Base-by-base conservation (phyloP, 2,888 invertebrate species). In the Callyntrura guangdongensis region DNA sequence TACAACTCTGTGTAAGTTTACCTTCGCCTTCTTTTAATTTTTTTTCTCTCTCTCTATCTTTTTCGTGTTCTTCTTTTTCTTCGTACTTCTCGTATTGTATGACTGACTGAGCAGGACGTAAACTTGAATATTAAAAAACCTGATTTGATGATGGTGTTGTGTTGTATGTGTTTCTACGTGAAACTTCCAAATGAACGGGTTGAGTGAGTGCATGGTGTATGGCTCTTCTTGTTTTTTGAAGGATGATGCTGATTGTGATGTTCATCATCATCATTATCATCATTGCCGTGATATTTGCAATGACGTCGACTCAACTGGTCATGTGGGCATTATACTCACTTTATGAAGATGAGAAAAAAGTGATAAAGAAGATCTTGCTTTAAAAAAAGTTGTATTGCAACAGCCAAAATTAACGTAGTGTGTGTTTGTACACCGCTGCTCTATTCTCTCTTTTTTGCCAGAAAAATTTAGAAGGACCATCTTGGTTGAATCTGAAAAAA, bases 51-150 rank as follows among this genome's bases (percentile, higher is more conserved):
- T 81, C 56, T 56, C 11, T 61, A 81, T 53, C 53, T 61, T 82
- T 47, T 14, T 72, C 61, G 53, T 36, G 53, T 84, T 64, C 47
- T 83, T 83, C 56, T 56, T 74, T 27, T 74, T 12, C 47, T 53
- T 77, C 20, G 20, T 81, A 27, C 27, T 6, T 27, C 20, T 36
- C 20, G 25, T 64, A 36, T n/a, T n/a, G n/a, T 67, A 85, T 74
- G 74, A 74, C 74, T 85, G 86, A 87, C 25, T 87, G 53, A 87
- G 67, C 64, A 87, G 36, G 27, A 69, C 53, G 56, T 36, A 81
- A 87, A 81, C 67, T 67, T 87, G 81, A 87, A 79, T 81, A 56
- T 69, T 59, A 53, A 81, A 84, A 87, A 87, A 87, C 87, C 81
- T 87, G 87, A 86, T 86, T 86, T 72, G 12, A 79, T 77, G 11